Base-by-base conservation (phyloP, 2,888 invertebrate species). In the Melanostoma scalare region DNA sequence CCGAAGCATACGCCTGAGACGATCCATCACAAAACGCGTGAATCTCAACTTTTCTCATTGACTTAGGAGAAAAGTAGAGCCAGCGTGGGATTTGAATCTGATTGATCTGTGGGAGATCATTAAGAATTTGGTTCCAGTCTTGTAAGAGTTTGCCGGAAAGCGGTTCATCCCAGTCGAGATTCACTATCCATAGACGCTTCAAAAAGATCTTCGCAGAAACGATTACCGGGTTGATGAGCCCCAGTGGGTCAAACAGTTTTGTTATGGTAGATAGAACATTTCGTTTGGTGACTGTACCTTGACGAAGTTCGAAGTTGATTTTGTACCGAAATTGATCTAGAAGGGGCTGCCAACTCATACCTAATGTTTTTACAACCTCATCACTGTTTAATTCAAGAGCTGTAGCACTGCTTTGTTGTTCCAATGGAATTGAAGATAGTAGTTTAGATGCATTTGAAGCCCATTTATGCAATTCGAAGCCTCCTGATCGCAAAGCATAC, bases 1-100 rank as follows among this genome's bases (percentile, higher is more conserved):
- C n/a, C 0, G 81, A 46, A 31, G 67, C 75, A 38, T 72, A 76
- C 4, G 72, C 76, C 6, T 53, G 42, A 20, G 58, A 20, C 10
- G 75, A 72, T 31, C 67, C 75, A 48, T 81, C 75, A 20, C 72
- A 60, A 55, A 81, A 81, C 1, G 71, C 75, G 60, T 80, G 80
- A 44, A 71, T 50, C 36, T 36, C 42, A 2, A 53, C 63, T 1
- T 40, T 35, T 10, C 40, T 50, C 56, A 46, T 56, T 5, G 9
- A 35, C 8, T 68, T 42, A 35, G 40, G 63, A 1, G 58, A 67
- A 33, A 53, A 53, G 8, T n/a, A 8, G 6, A 67, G 30, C 67
- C 67, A 73, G 6, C 67, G 79, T 6, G 73, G 48, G 20, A 79
- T 46, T 48, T 20, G 30, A 53, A 67, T 72, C n/a, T 31, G 6